Evolutionary conservation across 2,888 invertebrate genomes (phyloP).

Genomic region (Pyrrhopygopsis socrates): DNA sequence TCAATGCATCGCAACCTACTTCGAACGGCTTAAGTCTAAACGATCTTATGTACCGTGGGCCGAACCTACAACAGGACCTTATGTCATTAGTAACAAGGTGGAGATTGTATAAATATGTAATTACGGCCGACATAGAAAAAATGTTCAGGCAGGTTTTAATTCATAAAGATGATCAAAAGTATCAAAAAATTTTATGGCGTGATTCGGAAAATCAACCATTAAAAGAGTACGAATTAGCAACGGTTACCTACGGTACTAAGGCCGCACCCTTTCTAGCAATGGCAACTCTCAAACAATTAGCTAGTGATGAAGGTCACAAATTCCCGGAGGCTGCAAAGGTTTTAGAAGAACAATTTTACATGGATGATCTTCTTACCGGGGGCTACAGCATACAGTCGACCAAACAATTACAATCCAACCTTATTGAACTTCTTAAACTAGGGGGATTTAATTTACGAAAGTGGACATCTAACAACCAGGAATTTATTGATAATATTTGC

Average conservation of each 20-base stretch:
- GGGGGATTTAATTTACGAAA: not conserved
- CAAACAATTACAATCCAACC: not conserved
- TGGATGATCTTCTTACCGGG: not conserved
- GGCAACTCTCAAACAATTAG: not conserved
- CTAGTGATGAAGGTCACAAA: not conserved
- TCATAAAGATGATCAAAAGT: not conserved
- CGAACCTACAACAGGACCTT: constrained; percentile 4
- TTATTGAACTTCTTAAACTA: not conserved
- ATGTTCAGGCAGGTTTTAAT: constrained; percentile 2
- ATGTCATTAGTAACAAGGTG: not conserved
- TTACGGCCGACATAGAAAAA: constrained; percentile 23
- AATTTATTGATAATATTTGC: not conserved
- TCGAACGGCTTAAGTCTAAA: constrained; percentile 5
- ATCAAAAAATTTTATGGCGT: not conserved
- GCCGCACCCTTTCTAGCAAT: constrained; percentile 13
- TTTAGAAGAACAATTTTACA: not conserved
- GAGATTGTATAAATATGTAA: not conserved
- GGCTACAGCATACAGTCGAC: not conserved
- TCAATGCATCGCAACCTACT: too few relatives aligned
- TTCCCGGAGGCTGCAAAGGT: not conserved
- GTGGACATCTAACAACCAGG: not conserved
- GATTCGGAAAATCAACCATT: not conserved
- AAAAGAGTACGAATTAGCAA: not conserved
- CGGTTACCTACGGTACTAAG: not conserved
- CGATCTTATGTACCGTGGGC: not conserved